phyloP scores from a whole-genome alignment of 2,113 vertebrate species.

The Carollia perspicillata region DNA sequence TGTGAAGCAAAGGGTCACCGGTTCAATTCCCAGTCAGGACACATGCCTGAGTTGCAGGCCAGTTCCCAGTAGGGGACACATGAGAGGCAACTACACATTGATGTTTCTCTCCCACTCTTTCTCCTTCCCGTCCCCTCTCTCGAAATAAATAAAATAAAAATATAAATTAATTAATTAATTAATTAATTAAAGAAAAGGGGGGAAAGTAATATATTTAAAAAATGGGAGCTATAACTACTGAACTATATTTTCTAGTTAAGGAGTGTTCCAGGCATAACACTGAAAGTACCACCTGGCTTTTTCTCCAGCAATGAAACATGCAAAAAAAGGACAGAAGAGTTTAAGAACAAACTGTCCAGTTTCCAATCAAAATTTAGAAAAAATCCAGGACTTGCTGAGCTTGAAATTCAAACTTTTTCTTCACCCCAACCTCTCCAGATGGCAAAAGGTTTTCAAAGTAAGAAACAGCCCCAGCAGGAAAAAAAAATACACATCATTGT shows the following conservation, averaged over 20 bases:
- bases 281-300: background rate
- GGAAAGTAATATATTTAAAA: no score
- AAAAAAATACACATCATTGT: background rate
- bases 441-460: conserved; percentile 9
- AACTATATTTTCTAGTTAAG: background rate
- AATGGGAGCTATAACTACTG: background rate
- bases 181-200: no score
- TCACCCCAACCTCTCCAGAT: background rate
- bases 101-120: no score
- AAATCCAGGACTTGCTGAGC: background rate
- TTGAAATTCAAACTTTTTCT: conserved; percentile 32
- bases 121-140: no score
- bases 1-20: no score
- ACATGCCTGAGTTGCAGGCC: no score
- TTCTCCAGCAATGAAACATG: background rate
- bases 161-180: no score
- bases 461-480: background rate
- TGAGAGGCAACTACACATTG: no score
- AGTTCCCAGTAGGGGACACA: no score
- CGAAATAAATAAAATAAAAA: no score
- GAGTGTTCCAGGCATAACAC: background rate
- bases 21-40: no score
- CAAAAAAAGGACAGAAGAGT: background rate
- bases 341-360: background rate
- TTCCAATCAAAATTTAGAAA: conserved; percentile 39